Conservation (phyloP, 2,888 invertebrate genomes). For the Lasioglossum marginatum region DNA sequence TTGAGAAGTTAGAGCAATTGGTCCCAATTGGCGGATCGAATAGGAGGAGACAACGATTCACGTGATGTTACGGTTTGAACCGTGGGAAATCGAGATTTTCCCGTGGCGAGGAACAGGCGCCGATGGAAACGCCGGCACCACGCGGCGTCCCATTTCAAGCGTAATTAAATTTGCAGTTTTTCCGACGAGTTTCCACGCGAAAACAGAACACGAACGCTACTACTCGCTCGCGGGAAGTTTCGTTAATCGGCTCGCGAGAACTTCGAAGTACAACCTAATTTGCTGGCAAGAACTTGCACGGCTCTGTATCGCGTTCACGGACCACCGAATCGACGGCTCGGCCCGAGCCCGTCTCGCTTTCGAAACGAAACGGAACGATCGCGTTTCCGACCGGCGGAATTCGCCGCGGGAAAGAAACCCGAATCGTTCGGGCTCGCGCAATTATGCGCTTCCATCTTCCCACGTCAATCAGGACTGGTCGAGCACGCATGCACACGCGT, state of each 20-base stretch:
- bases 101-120: not conserved
- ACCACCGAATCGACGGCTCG: not conserved
- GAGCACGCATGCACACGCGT: not conserved
- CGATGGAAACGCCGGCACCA: not conserved
- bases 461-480: slow-evolving; percentile 46
- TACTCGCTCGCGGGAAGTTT: not conserved
- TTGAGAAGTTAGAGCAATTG: too few relatives aligned
- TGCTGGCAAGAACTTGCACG: not conserved
- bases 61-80: not conserved
- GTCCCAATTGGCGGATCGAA: too few relatives aligned
- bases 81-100: slow-evolving; percentile 5
- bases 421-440: slow-evolving; percentile 46
- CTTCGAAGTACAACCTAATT: not conserved
- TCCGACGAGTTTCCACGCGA: not conserved
- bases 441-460: slow-evolving; percentile 54
- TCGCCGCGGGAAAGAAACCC: slow-evolving; percentile 49
- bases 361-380: slow-evolving; percentile 31
- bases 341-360: not conserved
- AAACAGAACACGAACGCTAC: not conserved
- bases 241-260: slow-evolving; percentile 12
- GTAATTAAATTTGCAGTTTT: not conserved
- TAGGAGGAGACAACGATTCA: not conserved
- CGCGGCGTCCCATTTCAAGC: not conserved
- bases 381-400: slow-evolving; percentile 39
- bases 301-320: not conserved